A percentile compares a stretch with the other conserved stretches of the same genome.
phyloP scores from a whole-genome alignment of 1,140 invertebrate genomes.

The Matsumurasca onukii region DNA sequence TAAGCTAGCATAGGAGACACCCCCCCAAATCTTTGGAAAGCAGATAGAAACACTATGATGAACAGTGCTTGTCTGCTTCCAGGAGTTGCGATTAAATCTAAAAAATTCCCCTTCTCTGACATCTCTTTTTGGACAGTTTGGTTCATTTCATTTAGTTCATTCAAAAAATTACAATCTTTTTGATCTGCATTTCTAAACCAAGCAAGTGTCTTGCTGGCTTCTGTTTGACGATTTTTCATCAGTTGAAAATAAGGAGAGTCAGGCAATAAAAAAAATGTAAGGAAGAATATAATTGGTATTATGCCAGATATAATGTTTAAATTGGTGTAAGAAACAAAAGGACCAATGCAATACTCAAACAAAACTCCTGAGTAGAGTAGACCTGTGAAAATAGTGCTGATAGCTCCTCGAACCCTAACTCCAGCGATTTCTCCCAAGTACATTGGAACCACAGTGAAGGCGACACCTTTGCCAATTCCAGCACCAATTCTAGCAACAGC shows the following conservation, averaged over 20 bases:
- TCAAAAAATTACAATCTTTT: conserved; percentile 16
- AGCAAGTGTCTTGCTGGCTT: conserved; percentile 63
- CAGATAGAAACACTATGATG: conserved; percentile 37
- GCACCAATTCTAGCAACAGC: conserved; percentile 13
- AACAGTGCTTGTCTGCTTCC: conserved; percentile 35
- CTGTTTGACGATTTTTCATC: conserved; percentile 56
- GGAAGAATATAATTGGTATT: conserved; percentile 61
- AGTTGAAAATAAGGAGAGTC: conserved; percentile 78
- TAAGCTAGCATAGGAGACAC: conserved; percentile 41
- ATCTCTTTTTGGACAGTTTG: conserved; percentile 37
- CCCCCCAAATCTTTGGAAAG: conserved; percentile 39
- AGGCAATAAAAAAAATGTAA: conserved; percentile 71
- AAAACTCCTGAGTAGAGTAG: conserved; percentile 72
- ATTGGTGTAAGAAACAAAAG: conserved; percentile 65
- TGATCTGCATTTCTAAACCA: conserved; percentile 56
- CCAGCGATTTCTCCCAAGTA: conserved; percentile 80
- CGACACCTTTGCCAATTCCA: conserved; percentile 63
- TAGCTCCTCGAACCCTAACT: conserved; percentile 41
- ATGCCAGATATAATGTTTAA: conserved; percentile 64
- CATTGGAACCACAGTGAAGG: conserved; percentile 77
- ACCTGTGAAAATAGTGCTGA: conserved; percentile 77
- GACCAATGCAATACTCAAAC: conserved; percentile 72
- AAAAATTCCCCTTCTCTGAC: conserved; percentile 34
- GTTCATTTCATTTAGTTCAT: conserved; percentile 33
- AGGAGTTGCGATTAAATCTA: conserved; percentile 33